Evolutionary conservation across 2,113 vertebrate genomes (phyloP).

Genomic region (Alces alces): DNA sequence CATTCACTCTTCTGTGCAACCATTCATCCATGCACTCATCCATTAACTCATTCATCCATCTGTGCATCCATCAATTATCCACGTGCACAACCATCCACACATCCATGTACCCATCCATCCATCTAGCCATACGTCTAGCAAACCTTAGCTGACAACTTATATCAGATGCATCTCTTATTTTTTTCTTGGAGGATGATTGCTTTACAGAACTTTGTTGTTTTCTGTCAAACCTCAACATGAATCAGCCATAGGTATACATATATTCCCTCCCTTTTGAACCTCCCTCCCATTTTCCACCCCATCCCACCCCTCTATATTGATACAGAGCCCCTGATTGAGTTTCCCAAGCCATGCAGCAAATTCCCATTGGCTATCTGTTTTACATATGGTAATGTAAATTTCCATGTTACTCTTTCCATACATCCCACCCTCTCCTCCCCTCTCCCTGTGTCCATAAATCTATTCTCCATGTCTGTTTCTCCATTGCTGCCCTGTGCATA

Average conservation of each 20-base stretch:
- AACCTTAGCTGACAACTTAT: background rate
- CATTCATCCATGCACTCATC: no score
- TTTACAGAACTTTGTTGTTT: background rate
- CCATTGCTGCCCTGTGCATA: background rate
- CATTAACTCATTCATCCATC: background rate
- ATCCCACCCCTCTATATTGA: background rate
- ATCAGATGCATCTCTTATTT: background rate
- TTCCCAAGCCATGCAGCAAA: background rate
- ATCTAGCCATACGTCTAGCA: background rate
- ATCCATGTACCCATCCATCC: background rate
- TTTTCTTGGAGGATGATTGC: background rate
- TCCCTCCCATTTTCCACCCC: background rate
- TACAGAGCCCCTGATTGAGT: background rate
- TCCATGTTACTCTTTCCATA: background rate
- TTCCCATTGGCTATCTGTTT: background rate
- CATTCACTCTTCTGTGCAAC: background rate
- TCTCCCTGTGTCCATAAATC: background rate
- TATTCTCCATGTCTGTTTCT: background rate
- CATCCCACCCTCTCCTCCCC: background rate
- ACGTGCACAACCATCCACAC: fast-evolving
- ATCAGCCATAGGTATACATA: background rate
- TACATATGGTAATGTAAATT: background rate
- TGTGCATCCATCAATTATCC: background rate
- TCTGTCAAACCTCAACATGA: background rate
- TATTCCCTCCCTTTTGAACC: background rate